Evolutionary conservation across 2,113 vertebrate species (phyloP), one percentile per base, ranked within the genome.

Genomic region (Callipepla squamata): DNA sequence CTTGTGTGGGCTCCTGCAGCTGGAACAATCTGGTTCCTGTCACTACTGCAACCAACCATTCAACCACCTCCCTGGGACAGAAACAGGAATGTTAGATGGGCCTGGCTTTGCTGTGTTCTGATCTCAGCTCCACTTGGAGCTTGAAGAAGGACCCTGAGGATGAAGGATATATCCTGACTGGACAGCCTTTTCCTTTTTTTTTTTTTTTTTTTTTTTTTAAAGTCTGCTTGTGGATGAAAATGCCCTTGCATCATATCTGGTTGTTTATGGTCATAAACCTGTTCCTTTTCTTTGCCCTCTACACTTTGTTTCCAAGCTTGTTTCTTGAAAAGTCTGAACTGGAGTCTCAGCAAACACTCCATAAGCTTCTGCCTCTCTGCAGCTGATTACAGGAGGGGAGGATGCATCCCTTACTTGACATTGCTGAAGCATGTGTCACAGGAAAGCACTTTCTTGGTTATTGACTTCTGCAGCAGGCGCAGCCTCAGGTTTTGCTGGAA

Each of bases 361-460:
- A 61, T 18, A 22, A 80, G n/a, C 11, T 42, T 19, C 23, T 79
- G 75, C 45, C 72, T 78, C 38, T 85, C 22, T 55, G 61, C 44
- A 47, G 67, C 20, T 91, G 61, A 6, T 80, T 67, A 67, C 0
- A 53, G 51, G 25, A 40, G 19, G 47, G 74, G 30, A 89, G 34
- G 47, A 20, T 4, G 8, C 2, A 14, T 69, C 40, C 62, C 65
- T 98, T 97, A 99, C 99, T 97, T 99, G 97, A 99, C 97, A 2
- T 97, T 98, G 86, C 79, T 92, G 94, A 98, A 98, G 72, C 97
- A 98, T 17, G 69, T 84, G 88, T 98, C 98, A 94, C 98, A 99
- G 0, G 99, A 99, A 65, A 99, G 96, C 62, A 98, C 95, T 7
- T 92, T 88, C 91, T 98, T 99, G 79, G 98, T 98, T 15, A 99